A percentile compares a stretch with the other conserved stretches of the same genome.
These are phyloP conservation scores for Ostrea denselamellosa DNA, from an alignment of 1,140 invertebrate genomes.

Conservation along the genomic window DNA sequence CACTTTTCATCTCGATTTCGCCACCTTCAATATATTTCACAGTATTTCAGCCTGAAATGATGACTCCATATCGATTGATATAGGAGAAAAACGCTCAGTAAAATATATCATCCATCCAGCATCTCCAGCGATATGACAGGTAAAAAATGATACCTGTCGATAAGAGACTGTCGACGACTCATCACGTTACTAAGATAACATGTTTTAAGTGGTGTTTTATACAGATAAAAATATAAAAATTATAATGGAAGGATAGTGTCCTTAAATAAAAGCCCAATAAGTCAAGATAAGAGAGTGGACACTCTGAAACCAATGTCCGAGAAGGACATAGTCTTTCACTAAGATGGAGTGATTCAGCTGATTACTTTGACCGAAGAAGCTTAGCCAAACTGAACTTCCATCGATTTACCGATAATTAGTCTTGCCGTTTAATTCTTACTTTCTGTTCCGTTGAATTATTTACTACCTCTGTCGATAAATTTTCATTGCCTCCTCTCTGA, in stretches of 20 bases:
- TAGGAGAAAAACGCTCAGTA: background rate
- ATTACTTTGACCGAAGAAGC: conserved; percentile 21
- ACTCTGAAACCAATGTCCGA: background rate
- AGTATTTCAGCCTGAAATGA: background rate
- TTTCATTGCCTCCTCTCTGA: conserved; percentile 21
- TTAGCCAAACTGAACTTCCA: conserved; percentile 27
- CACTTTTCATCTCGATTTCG: background rate
- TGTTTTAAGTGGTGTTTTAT: too few relatives aligned
- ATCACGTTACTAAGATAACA: too few relatives aligned
- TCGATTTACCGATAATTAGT: conserved; percentile 38
- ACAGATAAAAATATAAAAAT: too few relatives aligned
- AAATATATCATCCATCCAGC: too few relatives aligned
- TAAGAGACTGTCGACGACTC: too few relatives aligned
- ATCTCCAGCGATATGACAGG: too few relatives aligned
- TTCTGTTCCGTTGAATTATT: conserved; percentile 29
- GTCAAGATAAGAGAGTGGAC: background rate
- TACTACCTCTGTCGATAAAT: background rate
- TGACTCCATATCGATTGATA: background rate
- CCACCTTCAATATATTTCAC: background rate
- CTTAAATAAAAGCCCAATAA: background rate
- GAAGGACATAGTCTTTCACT: background rate
- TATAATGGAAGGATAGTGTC: too few relatives aligned
- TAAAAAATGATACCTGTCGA: too few relatives aligned
- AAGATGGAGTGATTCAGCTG: conserved; percentile 4
- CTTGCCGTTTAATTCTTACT: conserved; percentile 27